Evolutionary conservation across 2,888 invertebrate species (phyloP), one percentile per base, ranked within the genome.

Genomic region (Elegia similella): DNA sequence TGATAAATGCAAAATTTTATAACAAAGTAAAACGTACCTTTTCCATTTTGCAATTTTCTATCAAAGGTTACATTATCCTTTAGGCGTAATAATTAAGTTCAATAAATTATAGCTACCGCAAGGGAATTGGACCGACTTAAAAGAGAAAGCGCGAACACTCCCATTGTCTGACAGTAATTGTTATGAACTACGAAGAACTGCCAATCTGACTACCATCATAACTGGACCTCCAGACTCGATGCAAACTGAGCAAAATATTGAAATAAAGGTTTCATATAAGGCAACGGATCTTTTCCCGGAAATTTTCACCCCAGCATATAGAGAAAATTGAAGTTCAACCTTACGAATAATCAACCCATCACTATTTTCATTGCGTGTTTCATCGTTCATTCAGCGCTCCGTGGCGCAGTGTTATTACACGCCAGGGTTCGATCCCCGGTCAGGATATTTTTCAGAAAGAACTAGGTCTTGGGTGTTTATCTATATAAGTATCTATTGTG

Each of bases 81-180:
- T 38, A 38, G 38, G 12, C 38, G 12, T 8, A 38, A 38, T 38
- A 12, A 38, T n/a, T 10, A n/a, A n/a, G 10, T 38, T n/a, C 5
- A 12, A 10, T 38, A n/a, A 38, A 38, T 38, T 38, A 38, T 38
- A 38, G 12, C 12, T 34, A 34, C 34, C n/a, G 38, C 38, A 38
- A 38, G 38, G 10, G n/a, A 38, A 5, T 29, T 1, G 46, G 17
- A n/a, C 12, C 46, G 12, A 23, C 17, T 12, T 10, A 23, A n/a
- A 46, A 2, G 46, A 12, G 10, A 46, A 12, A 50, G 12, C 10
- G 17, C 12, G 50, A 50, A 34, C 17, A 50, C 16, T 5, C 7
- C 75, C 80, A 82, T 82, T 84, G 82, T 88, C 77, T 84, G 87
- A 88, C 86, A 88, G 88, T 86, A 88, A 88, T 87, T 78, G 86